Evolutionary conservation across 2,888 invertebrate species (phyloP).

Genomic region (Acleris laterana): DNA sequence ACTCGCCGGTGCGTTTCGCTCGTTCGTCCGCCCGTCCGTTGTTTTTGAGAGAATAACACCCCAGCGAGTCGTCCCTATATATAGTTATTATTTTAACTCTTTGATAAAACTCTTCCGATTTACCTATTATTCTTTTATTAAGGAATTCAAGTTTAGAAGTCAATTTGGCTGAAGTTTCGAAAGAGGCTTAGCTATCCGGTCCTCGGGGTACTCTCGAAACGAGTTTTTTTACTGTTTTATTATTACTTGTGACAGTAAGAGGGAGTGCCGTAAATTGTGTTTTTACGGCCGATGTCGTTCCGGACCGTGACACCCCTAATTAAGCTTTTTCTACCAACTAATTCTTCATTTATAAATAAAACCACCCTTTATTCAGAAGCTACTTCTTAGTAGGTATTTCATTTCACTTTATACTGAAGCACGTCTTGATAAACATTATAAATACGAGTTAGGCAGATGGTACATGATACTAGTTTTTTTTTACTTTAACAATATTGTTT

Average conservation of each 20-base stretch:
- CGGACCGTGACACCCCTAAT: slow-evolving; percentile 24
- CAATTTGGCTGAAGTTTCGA: background rate
- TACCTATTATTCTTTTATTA: no score
- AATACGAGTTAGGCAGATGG: no score
- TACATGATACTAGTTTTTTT: no score
- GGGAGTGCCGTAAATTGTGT: slow-evolving; percentile 22
- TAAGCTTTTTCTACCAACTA: slow-evolving; percentile 20
- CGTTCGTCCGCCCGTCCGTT: no score
- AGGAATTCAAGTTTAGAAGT: background rate
- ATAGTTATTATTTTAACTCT: no score
- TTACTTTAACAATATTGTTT: no score
- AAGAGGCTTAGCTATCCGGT: background rate
- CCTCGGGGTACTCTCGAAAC: background rate
- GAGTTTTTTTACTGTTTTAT: slow-evolving; percentile 24
- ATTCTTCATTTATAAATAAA: slow-evolving; percentile 21
- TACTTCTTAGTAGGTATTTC: background rate
- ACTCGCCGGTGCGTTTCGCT: no score
- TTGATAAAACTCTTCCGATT: no score
- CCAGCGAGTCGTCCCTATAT: no score
- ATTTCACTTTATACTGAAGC: no score
- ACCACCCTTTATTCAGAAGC: background rate
- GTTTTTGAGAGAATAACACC: no score
- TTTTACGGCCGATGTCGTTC: slow-evolving; percentile 23
- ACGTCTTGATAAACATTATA: no score
- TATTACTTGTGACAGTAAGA: slow-evolving; percentile 18